Evolutionary conservation across 2,113 vertebrate genomes (phyloP), one percentile per base, ranked within the genome.

Genomic region (Clarias magur): DNA sequence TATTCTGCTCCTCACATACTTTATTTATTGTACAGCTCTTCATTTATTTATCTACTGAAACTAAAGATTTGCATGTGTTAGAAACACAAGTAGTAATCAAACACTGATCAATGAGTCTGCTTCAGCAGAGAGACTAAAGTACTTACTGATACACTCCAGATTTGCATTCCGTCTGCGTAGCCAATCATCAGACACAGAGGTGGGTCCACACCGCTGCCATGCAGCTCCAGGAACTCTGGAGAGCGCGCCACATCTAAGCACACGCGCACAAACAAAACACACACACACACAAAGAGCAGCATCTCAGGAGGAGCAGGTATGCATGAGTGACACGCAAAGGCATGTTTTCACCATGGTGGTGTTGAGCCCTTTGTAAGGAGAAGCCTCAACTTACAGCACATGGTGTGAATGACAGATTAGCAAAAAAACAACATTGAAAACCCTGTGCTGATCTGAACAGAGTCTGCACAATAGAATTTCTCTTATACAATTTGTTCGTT

Each of bases 91-190:
- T 23, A 62, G 68, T 21, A 16, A 21, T n/a, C 38, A 78, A 21
- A 78, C 8, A 13, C n/a, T 13, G 34, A 34, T 65, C 84, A 56
- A 21, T 56, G 30, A 73, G 67, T 23, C n/a, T 57, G 4, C 38
- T 75, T 27, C n/a, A 54, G 65, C 25, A 42, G 4, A 4, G 57
- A 42, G 25, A 80, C 19, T 42, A 87, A 72, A 60, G 57, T 57
- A 94, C 98, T 99, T 91, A 99, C 98, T 90, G 98, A 98, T 70
- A 99, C 92, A 84, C 97, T 97, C 98, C 98, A 99, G 89, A 99
- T 95, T 92, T 99, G 98, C 96, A 99, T 97, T 82, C 98, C 98
- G 53, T 99, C 97, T 1, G 96, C 94, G 91, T 99, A 99, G 0
- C 98, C 98, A 8, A 99, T 96, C 96, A 99, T 93, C 80, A 99